phyloP scores from a whole-genome alignment of 92 coral and sea anemone genomes.

The Siderastrea siderea region DNA sequence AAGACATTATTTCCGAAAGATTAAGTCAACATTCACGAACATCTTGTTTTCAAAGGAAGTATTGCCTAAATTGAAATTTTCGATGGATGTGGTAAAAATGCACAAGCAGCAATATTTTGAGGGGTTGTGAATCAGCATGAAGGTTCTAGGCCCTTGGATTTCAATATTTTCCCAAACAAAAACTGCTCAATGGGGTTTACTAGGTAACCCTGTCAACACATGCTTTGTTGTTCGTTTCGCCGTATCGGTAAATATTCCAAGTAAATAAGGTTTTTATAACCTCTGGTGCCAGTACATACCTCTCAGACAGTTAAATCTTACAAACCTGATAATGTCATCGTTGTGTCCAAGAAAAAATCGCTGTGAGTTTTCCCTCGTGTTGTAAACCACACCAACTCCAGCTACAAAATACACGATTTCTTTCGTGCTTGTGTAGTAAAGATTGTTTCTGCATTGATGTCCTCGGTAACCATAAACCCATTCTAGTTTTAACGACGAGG shows the following conservation, averaged over 20 bases:
- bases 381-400: constrained; percentile 97
- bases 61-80: not conserved
- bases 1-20: not conserved
- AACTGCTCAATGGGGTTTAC: constrained; percentile 13
- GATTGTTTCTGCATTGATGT: constrained; percentile 97
- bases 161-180: not conserved
- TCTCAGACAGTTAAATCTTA: not conserved
- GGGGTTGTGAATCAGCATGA: not conserved
- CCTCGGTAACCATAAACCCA: constrained; percentile 99
- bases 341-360: constrained; percentile 96
- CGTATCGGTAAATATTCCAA: constrained; percentile 13
- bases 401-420: constrained; percentile 98
- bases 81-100: not conserved
- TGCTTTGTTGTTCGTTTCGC: not conserved
- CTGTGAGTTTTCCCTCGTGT: constrained; percentile 88
- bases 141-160: not conserved
- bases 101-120: not conserved
- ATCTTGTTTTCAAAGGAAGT: not conserved
- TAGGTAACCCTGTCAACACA: constrained; percentile 38
- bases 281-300: not conserved
- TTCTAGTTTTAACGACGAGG: constrained; percentile 92
- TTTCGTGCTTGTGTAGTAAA: constrained; percentile 88
- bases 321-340: constrained; percentile 98
- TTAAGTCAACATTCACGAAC: constrained; percentile 14
- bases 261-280: not conserved